Evolutionary conservation across 1,140 invertebrate genomes (phyloP).

Genomic region (Bombus picipes): DNA sequence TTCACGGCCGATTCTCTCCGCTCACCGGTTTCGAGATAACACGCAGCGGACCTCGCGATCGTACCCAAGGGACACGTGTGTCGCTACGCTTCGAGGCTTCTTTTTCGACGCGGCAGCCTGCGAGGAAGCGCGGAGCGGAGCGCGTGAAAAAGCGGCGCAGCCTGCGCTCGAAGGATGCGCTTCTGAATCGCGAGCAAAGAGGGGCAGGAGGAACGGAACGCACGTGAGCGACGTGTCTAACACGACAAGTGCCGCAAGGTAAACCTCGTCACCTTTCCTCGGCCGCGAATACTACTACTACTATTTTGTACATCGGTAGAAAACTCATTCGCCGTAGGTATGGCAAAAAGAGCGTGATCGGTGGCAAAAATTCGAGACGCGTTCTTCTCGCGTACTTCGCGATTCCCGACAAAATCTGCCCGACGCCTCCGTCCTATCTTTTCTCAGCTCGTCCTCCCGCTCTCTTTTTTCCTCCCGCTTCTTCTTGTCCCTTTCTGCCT

Average conservation of each 20-base stretch:
- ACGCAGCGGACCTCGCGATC: background rate
- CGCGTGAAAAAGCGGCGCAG: conserved; percentile 12
- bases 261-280: conserved; percentile 43
- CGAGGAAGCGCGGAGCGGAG: background rate
- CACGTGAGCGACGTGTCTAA: conserved; percentile 65
- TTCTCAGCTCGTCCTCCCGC: conserved; percentile 13
- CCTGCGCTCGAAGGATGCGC: conserved; percentile 32
- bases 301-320: background rate
- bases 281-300: background rate
- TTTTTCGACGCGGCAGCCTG: background rate
- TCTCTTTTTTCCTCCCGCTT: conserved; percentile 26
- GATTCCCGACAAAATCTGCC: conserved; percentile 13
- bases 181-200: conserved; percentile 10
- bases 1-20: too few relatives aligned
- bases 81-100: background rate
- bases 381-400: background rate
- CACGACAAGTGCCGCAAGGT: conserved; percentile 70
- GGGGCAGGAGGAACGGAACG: conserved; percentile 13
- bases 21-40: conserved; percentile 28
- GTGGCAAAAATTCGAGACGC: background rate
- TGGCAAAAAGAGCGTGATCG: background rate
- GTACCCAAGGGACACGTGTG: background rate
- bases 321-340: background rate
- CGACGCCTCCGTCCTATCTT: conserved; percentile 16
- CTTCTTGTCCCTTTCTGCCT: background rate